A percentile compares a stretch with the other conserved stretches of the same genome.
These are phyloP conservation scores for Furcifer pardalis DNA, from an alignment of 2,797 vertebrate genomes.

Conservation along the genomic window DNA sequence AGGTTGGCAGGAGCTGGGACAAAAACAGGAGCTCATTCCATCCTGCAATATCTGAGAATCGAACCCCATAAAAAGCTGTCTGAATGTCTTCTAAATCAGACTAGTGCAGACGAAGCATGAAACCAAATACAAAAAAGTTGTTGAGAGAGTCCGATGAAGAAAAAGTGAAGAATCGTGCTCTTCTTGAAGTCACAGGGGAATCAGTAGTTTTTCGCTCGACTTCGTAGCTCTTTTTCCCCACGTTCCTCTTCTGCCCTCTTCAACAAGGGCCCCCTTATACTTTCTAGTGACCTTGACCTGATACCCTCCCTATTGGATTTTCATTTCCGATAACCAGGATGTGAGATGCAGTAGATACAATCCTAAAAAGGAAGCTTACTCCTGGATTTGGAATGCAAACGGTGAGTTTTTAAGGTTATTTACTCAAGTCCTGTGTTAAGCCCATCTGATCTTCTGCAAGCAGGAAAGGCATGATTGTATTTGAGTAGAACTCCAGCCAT, in stretches of 20 bases:
- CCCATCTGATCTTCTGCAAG: background rate
- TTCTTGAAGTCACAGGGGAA: background rate
- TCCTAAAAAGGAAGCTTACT: background rate
- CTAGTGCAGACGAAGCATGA: background rate
- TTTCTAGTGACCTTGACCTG: background rate
- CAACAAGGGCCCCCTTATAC: background rate
- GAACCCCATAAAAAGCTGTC: no score
- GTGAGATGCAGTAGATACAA: no score
- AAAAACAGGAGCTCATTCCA: no score
- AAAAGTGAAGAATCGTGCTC: background rate
- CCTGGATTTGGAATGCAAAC: background rate
- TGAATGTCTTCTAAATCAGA: background rate
- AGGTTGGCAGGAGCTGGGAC: no score
- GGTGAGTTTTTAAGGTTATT: no score
- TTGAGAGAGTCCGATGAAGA: background rate
- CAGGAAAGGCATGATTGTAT: no score
- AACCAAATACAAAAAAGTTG: background rate
- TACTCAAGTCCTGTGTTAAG: background rate
- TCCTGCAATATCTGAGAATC: no score
- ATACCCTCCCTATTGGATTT: background rate
- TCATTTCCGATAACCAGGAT: background rate
- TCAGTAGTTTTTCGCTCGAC: background rate
- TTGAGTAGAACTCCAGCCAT: rapidly evolving
- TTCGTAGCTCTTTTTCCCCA: background rate
- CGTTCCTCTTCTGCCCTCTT: conserved; percentile 35